Base-by-base conservation (phyloP, 2,113 vertebrate species). In the Notothenia rossii region DNA sequence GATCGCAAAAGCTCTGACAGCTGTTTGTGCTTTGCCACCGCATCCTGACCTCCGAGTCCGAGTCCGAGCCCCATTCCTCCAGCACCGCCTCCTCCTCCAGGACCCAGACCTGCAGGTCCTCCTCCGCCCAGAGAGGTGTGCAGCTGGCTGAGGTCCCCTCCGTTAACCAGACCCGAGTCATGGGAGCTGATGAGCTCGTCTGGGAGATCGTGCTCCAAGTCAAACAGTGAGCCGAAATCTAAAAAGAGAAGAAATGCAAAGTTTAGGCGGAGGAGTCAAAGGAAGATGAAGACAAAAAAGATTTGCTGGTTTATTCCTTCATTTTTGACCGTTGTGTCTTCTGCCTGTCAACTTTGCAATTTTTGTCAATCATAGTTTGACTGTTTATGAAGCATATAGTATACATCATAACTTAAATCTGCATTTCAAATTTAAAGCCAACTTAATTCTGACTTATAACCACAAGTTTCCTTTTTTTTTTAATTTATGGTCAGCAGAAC, bases 21-120 rank as follows among this genome's bases (percentile, higher is more conserved):
- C 83, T 99, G 98, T 94, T 99, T 99, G 93, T 99, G 98, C 94
- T 99, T 99, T 88, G 98, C 97, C 77, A 97, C 98, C 77, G 98
- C 98, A 91, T 99, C 98, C 93, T 97, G 98, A 15, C 88, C 92
- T 29, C 87, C 88, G 7, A 29, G 29, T 29, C 90, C 86, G 11
- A 93, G 88, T 1, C 92, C 98, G 88, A 97, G 96, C 58, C 89
- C 93, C 72, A 93, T 85, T 72, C 85, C 91, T 70, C 91, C 88
- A 71, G 86, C 64, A 33, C 90, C 77, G 12, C 89, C 86, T 45
- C 90, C 86, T 45, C 90, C 92, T 60, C 86, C 92, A 25, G 91
- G 87, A 68, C 88, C 92, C 25, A 94, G 62, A 10, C 85, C 87
- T 50, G 73, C 79, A n/a, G 87, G 73, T 64, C 95, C 96, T 64